phyloP scores from a whole-genome alignment of 2,888 invertebrate genomes.

The Cryptus viduatorius region DNA sequence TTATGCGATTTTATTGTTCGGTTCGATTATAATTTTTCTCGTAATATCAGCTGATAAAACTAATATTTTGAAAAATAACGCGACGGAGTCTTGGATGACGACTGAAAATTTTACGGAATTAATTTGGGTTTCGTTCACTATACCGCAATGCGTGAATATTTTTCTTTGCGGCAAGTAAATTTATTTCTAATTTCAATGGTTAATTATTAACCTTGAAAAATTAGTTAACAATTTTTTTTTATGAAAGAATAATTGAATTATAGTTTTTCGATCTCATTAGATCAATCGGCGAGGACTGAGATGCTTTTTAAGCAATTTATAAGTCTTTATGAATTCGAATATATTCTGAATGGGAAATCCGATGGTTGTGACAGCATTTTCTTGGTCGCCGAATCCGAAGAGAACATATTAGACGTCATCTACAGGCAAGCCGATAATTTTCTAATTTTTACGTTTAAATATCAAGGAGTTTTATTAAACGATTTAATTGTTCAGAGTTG shows the following conservation, averaged over 20 bases:
- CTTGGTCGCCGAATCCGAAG: constrained; percentile 70
- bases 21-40: background rate
- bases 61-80: constrained; percentile 41
- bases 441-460: background rate
- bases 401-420: constrained; percentile 61
- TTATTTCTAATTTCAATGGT: constrained; percentile 4
- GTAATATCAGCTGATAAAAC: constrained; percentile 38
- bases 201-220: background rate
- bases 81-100: constrained; percentile 71
- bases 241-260: too few species aligned
- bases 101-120: constrained; percentile 68
- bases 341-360: constrained; percentile 65
- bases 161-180: constrained; percentile 68
- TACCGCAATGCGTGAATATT: constrained; percentile 75
- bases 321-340: constrained; percentile 72
- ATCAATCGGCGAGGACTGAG: constrained; percentile 60
- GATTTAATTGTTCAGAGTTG: constrained; percentile 68
- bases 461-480: background rate
- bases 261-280: constrained; percentile 60
- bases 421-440: constrained; percentile 41
- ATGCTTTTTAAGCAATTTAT: constrained; percentile 73
- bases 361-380: constrained; percentile 74
- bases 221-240: too few species aligned
- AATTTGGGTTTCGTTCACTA: constrained; percentile 69
- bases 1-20: background rate